A percentile compares a stretch with the other conserved stretches of the same genome.
phyloP scores from a whole-genome alignment of 2,888 invertebrate genomes.

The Oxycera nigricornis region DNA sequence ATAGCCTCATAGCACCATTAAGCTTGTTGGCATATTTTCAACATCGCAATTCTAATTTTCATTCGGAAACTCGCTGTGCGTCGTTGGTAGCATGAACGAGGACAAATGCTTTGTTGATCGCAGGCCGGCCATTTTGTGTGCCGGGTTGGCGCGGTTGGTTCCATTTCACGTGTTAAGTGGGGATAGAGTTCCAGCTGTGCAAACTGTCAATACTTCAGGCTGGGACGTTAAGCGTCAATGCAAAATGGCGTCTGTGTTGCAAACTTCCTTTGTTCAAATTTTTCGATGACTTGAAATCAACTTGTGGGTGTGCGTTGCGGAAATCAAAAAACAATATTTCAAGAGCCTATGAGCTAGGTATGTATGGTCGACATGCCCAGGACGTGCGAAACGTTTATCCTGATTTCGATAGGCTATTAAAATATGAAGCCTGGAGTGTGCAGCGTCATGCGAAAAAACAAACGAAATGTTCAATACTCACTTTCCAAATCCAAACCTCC shows the following conservation, averaged over 20 bases:
- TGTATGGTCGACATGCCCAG: background rate
- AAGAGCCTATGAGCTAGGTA: background rate
- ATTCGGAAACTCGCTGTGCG: no score
- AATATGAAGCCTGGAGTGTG: constrained; percentile 12
- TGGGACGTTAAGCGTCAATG: background rate
- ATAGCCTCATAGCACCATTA: no score
- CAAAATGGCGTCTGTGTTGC: background rate
- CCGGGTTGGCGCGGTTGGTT: no score
- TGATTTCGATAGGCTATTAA: background rate
- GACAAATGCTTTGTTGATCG: no score
- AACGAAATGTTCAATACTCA: constrained; percentile 50
- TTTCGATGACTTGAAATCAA: background rate
- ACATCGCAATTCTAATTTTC: no score
- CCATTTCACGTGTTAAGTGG: no score
- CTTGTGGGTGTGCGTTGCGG: constrained; percentile 19
- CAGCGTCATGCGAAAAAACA: constrained; percentile 18
- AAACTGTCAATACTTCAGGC: background rate
- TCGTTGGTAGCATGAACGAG: no score
- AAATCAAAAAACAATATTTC: constrained; percentile 24
- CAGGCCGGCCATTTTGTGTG: no score
- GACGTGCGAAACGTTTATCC: background rate
- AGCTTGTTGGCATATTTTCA: no score
- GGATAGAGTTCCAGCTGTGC: background rate
- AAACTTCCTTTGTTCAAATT: constrained; percentile 38
- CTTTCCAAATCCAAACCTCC: constrained; percentile 61